A percentile compares a stretch with the other conserved stretches of the same genome.
These are phyloP conservation scores for Aphrophora alni DNA, from an alignment of 2,888 invertebrate genomes.

Conservation along the genomic window DNA sequence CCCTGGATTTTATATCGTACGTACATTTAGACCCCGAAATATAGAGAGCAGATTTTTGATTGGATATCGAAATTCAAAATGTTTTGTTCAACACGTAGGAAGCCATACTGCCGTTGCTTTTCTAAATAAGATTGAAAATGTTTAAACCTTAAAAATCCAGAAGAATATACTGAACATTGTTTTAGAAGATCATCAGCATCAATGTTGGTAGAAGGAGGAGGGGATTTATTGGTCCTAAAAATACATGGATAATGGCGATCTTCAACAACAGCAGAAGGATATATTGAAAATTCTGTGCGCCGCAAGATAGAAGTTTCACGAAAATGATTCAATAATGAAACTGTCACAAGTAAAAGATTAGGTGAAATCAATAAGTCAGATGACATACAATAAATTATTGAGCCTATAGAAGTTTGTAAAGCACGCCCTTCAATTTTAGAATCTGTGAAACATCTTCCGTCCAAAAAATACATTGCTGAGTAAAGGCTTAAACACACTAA, in stretches of 20 bases:
- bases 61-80: slow-evolving; percentile 5
- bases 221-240: slow-evolving; percentile 22
- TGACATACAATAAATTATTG: no score
- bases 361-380: neutral
- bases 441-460: no score
- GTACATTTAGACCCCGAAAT: slow-evolving; percentile 2
- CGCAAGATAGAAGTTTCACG: slow-evolving; percentile 6
- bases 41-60: slow-evolving; percentile 5
- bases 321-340: slow-evolving; percentile 8
- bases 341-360: neutral
- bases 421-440: no score
- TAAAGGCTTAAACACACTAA: no score
- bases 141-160: slow-evolving; percentile 23
- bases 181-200: slow-evolving; percentile 30
- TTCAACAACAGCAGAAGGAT: slow-evolving; percentile 22
- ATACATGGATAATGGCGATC: slow-evolving; percentile 27
- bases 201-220: slow-evolving; percentile 28
- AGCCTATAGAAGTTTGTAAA: no score
- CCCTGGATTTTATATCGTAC: neutral
- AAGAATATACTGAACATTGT: slow-evolving; percentile 14
- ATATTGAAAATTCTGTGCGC: slow-evolving; percentile 14
- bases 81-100: slow-evolving; percentile 22
- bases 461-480: no score
- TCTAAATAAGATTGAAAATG: slow-evolving; percentile 18
- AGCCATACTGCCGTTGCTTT: slow-evolving; percentile 15